Evolutionary conservation across 1,140 invertebrate genomes (phyloP).

Genomic region (Medauroidea extradentata): DNA sequence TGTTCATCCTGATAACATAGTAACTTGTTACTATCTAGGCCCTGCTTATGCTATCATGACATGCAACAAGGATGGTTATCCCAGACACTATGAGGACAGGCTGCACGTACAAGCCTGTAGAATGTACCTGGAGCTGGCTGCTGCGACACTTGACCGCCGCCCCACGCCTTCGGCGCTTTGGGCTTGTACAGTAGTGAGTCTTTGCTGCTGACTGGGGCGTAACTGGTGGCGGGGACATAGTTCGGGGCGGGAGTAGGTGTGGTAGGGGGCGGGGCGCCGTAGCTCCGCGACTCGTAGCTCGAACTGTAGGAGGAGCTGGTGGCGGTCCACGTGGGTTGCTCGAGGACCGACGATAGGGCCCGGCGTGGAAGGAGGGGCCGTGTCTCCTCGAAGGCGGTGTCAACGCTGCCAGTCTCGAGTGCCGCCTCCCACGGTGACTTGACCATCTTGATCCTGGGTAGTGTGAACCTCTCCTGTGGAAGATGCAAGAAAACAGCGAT

Average conservation of each 20-base stretch:
- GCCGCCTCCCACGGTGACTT: constrained; percentile 72
- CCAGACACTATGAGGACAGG: too few species aligned
- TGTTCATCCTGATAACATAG: too few species aligned
- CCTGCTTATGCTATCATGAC: too few species aligned
- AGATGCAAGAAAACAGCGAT: too few species aligned
- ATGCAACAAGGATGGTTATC: too few species aligned
- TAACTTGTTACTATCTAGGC: too few species aligned
- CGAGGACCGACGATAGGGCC: constrained; percentile 19
- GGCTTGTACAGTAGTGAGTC: constrained; percentile 35
- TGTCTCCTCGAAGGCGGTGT: constrained; percentile 58
- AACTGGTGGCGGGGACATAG: not conserved
- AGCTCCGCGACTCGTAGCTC: constrained; percentile 41
- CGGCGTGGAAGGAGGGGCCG: constrained; percentile 9
- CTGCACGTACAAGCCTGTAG: too few species aligned
- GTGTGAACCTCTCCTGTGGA: constrained; percentile 54
- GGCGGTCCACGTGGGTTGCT: constrained; percentile 14
- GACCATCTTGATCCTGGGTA: constrained; percentile 55
- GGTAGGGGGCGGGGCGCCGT: constrained; percentile 43
- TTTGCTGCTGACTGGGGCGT: too few species aligned
- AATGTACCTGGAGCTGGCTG: constrained; percentile 13
- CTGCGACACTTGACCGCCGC: constrained; percentile 30
- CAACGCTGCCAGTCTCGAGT: constrained; percentile 62
- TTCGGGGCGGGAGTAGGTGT: not conserved
- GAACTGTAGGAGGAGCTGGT: constrained; percentile 43
- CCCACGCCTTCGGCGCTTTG: constrained; percentile 50